Conservation (phyloP, 64 coral and sea anemone species). For the Stichodactyla mertensii region DNA sequence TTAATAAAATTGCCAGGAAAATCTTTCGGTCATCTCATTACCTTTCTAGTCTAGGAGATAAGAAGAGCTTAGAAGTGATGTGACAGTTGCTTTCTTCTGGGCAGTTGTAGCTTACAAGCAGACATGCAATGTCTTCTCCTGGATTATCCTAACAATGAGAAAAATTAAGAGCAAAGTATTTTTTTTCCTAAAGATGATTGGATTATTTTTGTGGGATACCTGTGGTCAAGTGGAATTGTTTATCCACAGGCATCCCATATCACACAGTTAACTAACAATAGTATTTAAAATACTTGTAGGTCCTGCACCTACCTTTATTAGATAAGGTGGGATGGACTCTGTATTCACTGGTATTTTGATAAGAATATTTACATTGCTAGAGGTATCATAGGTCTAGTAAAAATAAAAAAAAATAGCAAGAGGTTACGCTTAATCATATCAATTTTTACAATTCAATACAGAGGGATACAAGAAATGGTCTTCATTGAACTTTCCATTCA, state of each 20-base stretch:
- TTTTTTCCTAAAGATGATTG: neutral
- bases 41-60: constrained; percentile 24
- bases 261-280: no score
- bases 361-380: constrained; percentile 17
- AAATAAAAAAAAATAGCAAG: neutral
- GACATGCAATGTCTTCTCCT: constrained; percentile 21
- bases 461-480: no score
- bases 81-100: constrained; percentile 11
- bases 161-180: neutral
- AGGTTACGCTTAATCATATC: neutral
- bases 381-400: constrained; percentile 8
- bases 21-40: neutral
- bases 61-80: constrained; percentile 9
- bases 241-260: neutral
- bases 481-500: no score
- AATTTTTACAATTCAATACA: no score
- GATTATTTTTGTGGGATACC: neutral
- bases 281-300: neutral
- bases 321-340: constrained; percentile 27
- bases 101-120: neutral
- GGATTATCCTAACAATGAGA: constrained; percentile 6
- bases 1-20: neutral
- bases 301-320: neutral
- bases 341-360: constrained; percentile 28
- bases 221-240: neutral